A percentile compares a stretch with the other conserved stretches of the same genome.
phyloP scores from a whole-genome alignment of 2,113 vertebrate genomes.

The Rhizomys pruinosus region DNA sequence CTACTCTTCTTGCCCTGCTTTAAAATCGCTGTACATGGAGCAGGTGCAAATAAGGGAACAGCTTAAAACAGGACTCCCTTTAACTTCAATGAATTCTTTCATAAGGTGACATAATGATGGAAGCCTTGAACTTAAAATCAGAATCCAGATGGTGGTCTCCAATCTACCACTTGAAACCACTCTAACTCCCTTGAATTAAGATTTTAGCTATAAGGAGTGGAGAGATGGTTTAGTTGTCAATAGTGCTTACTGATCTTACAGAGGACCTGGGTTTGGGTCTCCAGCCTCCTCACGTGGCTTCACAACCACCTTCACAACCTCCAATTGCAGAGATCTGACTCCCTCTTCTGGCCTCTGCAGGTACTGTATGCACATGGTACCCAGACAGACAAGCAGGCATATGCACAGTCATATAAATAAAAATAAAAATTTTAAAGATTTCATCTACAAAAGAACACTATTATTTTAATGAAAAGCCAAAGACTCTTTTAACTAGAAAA shows the following conservation, averaged over 20 bases:
- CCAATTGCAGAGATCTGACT: not conserved
- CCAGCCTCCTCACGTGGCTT: not conserved
- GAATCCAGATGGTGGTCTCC: not conserved
- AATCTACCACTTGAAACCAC: not conserved
- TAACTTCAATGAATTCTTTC: not conserved
- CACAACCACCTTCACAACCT: too few species aligned
- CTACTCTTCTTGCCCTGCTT: not conserved
- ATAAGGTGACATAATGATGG: not conserved
- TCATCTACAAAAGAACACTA: not conserved
- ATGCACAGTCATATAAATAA: too few species aligned
- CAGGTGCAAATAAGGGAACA: not conserved
- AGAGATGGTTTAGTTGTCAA: not conserved
- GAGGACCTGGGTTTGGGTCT: not conserved
- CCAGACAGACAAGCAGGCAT: not conserved
- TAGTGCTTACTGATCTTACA: not conserved
- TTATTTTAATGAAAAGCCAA: constrained; percentile 42
- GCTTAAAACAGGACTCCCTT: not conserved
- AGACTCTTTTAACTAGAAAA: constrained; percentile 15
- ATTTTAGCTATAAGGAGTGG: not conserved
- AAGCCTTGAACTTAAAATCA: not conserved
- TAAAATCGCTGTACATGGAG: not conserved
- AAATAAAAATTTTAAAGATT: not conserved
- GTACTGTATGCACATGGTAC: not conserved
- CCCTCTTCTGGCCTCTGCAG: not conserved
- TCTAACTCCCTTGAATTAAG: not conserved